These are phyloP conservation scores for Protobothrops flavoviridis DNA, from an alignment of 2,113 vertebrate genomes.

Conservation along the genomic window DNA sequence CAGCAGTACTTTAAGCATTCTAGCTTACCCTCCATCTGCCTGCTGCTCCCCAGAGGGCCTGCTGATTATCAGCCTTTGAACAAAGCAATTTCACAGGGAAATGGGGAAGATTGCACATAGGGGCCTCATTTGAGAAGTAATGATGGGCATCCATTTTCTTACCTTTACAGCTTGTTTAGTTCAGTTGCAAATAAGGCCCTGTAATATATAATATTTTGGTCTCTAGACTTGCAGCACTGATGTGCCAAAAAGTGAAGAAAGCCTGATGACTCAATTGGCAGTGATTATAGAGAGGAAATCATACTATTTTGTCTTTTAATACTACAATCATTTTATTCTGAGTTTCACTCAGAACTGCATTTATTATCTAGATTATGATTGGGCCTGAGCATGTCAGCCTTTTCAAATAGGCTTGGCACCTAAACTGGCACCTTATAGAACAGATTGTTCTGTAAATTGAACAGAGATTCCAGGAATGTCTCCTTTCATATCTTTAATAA, in stretches of 20 bases:
- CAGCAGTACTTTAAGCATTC: background rate
- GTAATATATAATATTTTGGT: constrained; percentile 3
- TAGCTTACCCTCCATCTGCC: background rate
- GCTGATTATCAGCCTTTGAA: background rate
- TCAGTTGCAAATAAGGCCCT: background rate
- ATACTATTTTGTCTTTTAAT: background rate
- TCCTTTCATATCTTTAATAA: background rate
- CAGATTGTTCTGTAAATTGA: background rate
- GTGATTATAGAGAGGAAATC: background rate
- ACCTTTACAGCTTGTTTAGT: background rate
- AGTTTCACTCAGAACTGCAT: background rate
- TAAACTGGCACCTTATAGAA: background rate
- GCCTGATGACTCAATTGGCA: background rate
- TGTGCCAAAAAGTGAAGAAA: background rate
- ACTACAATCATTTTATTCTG: constrained; percentile 19
- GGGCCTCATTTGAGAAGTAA: constrained; percentile 7
- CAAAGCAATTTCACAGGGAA: background rate
- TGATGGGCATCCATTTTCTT: background rate
- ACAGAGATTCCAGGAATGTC: background rate
- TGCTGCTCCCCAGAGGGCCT: background rate
- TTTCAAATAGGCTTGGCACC: background rate
- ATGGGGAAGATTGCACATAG: background rate
- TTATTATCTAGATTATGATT: constrained; percentile 23
- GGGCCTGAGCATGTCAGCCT: background rate
- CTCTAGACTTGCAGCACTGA: background rate